phyloP scores from a whole-genome alignment of 2,113 vertebrate genomes.

The Alethe diademata region DNA sequence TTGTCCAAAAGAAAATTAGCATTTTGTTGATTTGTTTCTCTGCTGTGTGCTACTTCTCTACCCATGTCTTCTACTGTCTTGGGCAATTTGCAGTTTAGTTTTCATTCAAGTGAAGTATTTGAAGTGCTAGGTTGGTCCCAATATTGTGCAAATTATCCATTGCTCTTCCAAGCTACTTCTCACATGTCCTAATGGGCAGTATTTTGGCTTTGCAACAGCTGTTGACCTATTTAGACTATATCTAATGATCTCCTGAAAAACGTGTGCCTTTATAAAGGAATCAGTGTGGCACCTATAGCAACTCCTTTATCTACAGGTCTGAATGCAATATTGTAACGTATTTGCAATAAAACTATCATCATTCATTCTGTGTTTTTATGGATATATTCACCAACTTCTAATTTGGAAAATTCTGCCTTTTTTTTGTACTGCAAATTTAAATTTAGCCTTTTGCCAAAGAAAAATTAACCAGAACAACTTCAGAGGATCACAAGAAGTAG shows the following conservation, averaged over 20 bases:
- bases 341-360: not conserved
- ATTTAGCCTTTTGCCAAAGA: slow-evolving; percentile 39
- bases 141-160: not conserved
- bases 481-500: not conserved
- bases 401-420: not conserved
- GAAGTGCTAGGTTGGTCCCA: not conserved
- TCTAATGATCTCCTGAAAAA: slow-evolving; percentile 2
- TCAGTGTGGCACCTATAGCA: not conserved
- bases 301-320: not conserved
- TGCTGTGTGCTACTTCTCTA: not conserved
- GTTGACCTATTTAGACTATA: not conserved
- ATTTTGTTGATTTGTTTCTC: not conserved
- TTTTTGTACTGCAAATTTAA: slow-evolving; percentile 41
- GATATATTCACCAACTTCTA: not conserved
- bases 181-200: not conserved
- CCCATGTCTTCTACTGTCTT: not conserved
- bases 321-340: not conserved
- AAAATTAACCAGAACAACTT: slow-evolving; percentile 51
- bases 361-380: not conserved
- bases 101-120: not conserved
- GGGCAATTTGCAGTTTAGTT: slow-evolving; percentile 23
- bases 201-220: not conserved
- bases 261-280: not conserved
- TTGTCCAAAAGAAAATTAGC: not conserved
- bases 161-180: slow-evolving; percentile 33